Conservation (phyloP, 2,888 invertebrate genomes). For the Deilephila porcellus region DNA sequence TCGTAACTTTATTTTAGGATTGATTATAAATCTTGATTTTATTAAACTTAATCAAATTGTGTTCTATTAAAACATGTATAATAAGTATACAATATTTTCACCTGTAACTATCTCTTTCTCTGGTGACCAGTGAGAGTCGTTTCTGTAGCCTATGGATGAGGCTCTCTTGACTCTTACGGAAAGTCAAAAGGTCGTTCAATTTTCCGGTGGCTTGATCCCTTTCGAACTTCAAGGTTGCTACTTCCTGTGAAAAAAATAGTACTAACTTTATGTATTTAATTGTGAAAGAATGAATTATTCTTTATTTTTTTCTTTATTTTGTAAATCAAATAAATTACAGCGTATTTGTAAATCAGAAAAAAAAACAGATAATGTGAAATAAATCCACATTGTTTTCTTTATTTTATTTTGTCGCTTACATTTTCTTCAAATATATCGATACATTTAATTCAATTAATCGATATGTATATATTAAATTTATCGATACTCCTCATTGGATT, state of each 20-base stretch:
- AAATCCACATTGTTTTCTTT: too few relatives aligned
- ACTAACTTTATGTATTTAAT: constrained; percentile 21
- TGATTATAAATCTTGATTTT: too few relatives aligned
- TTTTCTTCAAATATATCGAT: too few relatives aligned
- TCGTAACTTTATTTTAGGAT: too few relatives aligned
- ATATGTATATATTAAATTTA: too few relatives aligned
- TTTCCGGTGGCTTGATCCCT: constrained; percentile 87
- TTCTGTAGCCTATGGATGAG: constrained; percentile 90
- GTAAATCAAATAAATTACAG: too few relatives aligned
- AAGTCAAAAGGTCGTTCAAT: constrained; percentile 84
- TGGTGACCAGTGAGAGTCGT: constrained; percentile 86
- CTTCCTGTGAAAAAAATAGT: constrained; percentile 73
- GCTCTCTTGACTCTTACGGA: constrained; percentile 88
- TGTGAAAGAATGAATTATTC: not conserved
- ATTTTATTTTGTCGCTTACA: too few relatives aligned
- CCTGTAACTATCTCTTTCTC: constrained; percentile 93
- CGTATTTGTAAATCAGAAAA: too few relatives aligned
- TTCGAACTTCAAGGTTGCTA: constrained; percentile 82
- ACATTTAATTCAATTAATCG: too few relatives aligned
- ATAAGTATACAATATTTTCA: constrained; percentile 46
- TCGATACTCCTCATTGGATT: not conserved
- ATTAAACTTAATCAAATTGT: too few relatives aligned
- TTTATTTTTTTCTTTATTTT: not conserved
- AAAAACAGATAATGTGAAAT: too few relatives aligned
- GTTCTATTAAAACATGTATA: too few relatives aligned